Percentiles rank a stretch among this genome's conserved stretches.
Conservation (phyloP, 2,888 invertebrate genomes). For the Polydrusus tereticollis region DNA sequence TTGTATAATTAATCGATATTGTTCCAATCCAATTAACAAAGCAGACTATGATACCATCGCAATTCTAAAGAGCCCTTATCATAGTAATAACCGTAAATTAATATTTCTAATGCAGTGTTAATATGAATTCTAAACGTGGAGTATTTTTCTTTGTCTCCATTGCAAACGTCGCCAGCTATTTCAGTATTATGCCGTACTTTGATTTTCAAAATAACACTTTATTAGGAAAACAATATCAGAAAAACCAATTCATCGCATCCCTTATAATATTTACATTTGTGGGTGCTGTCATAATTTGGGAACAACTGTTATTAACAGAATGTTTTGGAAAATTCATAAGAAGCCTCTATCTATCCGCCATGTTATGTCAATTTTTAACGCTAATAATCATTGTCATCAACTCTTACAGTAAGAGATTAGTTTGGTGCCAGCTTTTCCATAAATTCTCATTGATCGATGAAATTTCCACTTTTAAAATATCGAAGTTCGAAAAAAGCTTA, state of each 20-base stretch:
- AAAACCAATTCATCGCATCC: not conserved
- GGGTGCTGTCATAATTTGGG: not conserved
- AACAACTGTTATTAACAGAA: not conserved
- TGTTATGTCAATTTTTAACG: not conserved
- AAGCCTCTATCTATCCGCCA: not conserved
- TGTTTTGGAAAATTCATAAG: not conserved
- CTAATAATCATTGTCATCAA: not conserved
- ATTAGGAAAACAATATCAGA: not conserved
- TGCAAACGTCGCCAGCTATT: not conserved
- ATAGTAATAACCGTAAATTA: no score
- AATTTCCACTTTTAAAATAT: not conserved
- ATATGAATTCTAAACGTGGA: not conserved
- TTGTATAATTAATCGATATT: no score
- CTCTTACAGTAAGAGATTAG: not conserved
- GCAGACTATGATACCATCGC: no score
- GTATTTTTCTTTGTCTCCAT: not conserved
- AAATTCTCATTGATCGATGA: not conserved
- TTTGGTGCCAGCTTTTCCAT: not conserved
- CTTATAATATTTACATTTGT: not conserved
- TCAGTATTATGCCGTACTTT: not conserved
- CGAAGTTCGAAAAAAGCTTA: not conserved
- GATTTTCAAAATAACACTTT: not conserved
- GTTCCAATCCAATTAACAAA: no score
- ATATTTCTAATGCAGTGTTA: not conserved
- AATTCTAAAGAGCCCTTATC: no score